Base-by-base conservation (phyloP, 2,113 vertebrate genomes). In the Caloenas nicobarica region DNA sequence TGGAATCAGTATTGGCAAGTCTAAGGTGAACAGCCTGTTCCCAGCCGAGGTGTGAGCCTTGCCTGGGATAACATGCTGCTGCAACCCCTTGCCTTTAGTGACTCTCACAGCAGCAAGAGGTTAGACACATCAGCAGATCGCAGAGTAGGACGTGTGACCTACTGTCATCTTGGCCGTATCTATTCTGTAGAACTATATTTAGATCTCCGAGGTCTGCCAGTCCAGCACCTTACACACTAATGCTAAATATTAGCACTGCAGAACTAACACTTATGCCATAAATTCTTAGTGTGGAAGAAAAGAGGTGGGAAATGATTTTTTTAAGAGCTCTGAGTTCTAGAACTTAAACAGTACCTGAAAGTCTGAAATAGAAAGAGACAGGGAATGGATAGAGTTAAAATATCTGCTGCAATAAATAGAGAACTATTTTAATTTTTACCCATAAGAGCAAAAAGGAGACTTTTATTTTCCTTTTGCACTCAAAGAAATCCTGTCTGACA, bases 331-430 rank as follows among this genome's bases (percentile, higher is more conserved):
- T 5, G 3, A 81, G 42, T 36, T 93, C 64, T 90, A 46, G 85
- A 92, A 87, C 42, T 86, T 65, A 93, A 81, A 82, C 36, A 80
- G 36, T 22, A 82, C 42, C 73, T 83, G 66, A 78, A 95, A 96
- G 74, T 31, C 79, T 86, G 44, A 96, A 96, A 71, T 83, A 82
- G 68, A 95, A 96, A 93, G 58, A 91, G 61, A 69, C 16, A 69
- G 48, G 44, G 68, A 91, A 85, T 50, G 50, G 89, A 74, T 2
- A 2, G 33, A 66, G 38, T 50, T 93, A 57, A 95, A 95, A 44
- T 53, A 73, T 82, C 69, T 89, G 44, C 87, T 92, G 65, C 5
- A 53, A 72, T 81, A 87, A 94, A 93, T 68, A 87, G 21, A 26
- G 25, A 92, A 44, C 33, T 42, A 54, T 77, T 73, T 97, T 87